Conservation (phyloP, 2,113 vertebrate genomes). For the Lucifuga dentata region DNA sequence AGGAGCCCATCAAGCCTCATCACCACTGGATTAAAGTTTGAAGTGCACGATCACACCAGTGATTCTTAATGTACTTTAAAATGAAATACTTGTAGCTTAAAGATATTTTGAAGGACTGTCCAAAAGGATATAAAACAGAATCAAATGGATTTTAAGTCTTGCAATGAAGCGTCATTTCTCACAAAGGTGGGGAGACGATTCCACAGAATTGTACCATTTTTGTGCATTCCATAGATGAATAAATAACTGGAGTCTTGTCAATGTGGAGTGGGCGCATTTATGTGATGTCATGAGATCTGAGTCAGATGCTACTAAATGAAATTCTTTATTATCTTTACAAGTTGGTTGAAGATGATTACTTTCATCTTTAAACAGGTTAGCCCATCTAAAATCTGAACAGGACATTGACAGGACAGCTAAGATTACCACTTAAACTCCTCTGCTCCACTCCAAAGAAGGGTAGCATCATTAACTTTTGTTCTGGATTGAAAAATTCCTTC, state of each 20-base stretch:
- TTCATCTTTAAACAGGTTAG: not conserved
- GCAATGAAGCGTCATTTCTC: not conserved
- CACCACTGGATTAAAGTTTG: constrained; percentile 5
- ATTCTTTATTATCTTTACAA: constrained; percentile 12
- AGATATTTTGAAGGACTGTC: not conserved
- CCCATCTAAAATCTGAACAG: not conserved
- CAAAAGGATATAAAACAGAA: not conserved
- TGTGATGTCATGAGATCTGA: not conserved
- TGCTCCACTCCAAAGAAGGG: no score
- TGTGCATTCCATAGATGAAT: not conserved
- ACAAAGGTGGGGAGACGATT: not conserved
- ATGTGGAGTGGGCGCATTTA: not conserved
- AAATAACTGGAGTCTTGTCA: constrained; percentile 2
- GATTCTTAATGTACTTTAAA: not conserved
- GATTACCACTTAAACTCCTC: not conserved
- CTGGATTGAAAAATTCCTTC: no score
- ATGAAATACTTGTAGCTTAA: not conserved
- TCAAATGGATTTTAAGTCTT: not conserved
- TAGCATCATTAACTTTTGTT: no score
- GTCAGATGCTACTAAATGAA: not conserved
- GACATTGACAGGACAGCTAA: not conserved
- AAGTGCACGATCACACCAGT: constrained; percentile 5
- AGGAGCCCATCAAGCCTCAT: constrained; percentile 35
- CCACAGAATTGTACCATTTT: not conserved
- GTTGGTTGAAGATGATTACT: not conserved